These are phyloP conservation scores for Cirrhinus mrigala DNA, from an alignment of 2,797 vertebrate genomes.

Conservation along the genomic window DNA sequence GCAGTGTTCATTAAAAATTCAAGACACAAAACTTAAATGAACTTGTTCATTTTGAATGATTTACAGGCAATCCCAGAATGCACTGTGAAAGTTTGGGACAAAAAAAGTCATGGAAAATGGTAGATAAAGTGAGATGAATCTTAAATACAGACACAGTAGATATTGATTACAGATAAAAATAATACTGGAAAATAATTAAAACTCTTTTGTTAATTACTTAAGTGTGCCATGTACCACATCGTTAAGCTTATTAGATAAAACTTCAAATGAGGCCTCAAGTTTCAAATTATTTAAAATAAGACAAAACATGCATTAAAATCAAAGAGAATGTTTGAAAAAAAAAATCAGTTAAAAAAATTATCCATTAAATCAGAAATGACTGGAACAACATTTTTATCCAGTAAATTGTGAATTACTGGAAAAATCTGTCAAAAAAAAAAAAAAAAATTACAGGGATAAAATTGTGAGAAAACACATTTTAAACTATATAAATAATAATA, in stretches of 20 bases:
- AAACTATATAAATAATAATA: no score
- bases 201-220: background rate
- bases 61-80: background rate
- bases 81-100: background rate
- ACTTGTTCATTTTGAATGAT: background rate
- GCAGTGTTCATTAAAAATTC: background rate
- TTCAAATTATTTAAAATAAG: no score
- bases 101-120: background rate
- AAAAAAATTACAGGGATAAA: no score
- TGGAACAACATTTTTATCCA: background rate
- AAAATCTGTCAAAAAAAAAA: no score
- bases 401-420: background rate
- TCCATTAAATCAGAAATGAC: no score
- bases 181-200: no score
- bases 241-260: background rate
- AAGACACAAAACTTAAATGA: no score
- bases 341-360: background rate
- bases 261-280: no score
- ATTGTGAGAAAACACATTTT: no score
- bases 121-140: background rate
- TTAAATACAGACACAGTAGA: background rate
- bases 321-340: no score
- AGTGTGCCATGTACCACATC: background rate
- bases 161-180: background rate
- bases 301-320: no score